Evolutionary conservation across 92 coral and sea anemone genomes (phyloP).

Genomic region (Bergia sp.): DNA sequence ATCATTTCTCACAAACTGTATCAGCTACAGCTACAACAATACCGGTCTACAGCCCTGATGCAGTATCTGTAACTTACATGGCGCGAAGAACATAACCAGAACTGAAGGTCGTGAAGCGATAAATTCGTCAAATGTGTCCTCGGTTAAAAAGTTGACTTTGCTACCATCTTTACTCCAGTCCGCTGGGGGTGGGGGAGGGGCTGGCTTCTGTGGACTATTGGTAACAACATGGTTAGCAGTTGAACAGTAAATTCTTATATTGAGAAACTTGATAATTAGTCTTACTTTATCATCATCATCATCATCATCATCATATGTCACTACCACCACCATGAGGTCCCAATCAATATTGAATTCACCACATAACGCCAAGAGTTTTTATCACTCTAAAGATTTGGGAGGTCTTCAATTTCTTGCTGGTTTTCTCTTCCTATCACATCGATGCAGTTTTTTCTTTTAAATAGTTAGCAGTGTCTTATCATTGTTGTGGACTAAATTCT

Average conservation of each 20-base stretch:
- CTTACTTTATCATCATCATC: neutral
- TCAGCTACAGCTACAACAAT: no score
- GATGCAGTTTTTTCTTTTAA: no score
- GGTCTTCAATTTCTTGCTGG: no score
- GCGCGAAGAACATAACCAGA: conserved; percentile 87
- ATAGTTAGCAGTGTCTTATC: no score
- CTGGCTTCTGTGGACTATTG: conserved; percentile 87
- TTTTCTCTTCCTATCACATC: no score
- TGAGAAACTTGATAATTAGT: neutral
- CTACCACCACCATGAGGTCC: no score
- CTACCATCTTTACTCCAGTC: conserved; percentile 96
- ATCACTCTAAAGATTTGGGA: no score
- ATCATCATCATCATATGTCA: no score
- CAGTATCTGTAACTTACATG: conserved; percentile 69
- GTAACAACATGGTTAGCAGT: neutral
- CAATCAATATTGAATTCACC: no score
- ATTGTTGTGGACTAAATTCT: no score
- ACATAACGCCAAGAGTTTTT: no score
- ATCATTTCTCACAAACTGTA: no score
- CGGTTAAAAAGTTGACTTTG: conserved; percentile 84
- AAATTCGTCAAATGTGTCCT: conserved; percentile 71
- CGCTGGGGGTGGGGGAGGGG: conserved; percentile 81
- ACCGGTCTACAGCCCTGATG: neutral
- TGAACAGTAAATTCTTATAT: neutral
- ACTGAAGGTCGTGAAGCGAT: conserved; percentile 71